Evolutionary conservation across 1,140 invertebrate genomes (phyloP).

Genomic region (Aphis gossypii): DNA sequence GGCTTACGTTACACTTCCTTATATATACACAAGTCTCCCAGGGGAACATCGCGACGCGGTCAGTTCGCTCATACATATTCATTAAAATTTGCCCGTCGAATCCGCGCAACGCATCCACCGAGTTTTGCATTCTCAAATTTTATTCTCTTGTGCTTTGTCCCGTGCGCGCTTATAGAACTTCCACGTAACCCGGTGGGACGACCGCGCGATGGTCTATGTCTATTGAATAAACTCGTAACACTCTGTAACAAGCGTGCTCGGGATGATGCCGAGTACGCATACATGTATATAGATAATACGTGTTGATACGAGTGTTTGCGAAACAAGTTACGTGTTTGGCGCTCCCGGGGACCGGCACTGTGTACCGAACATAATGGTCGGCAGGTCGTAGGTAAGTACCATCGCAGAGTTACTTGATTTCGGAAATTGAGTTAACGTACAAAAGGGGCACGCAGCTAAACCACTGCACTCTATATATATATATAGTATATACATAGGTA

Average conservation of each 20-base stretch:
- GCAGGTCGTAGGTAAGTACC: neutral
- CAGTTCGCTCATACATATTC: conserved; percentile 49
- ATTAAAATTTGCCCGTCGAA: conserved; percentile 17
- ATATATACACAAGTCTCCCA: neutral
- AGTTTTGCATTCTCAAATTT: neutral
- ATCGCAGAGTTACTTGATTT: conserved; percentile 6
- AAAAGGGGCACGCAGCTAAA: neutral
- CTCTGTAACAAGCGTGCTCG: neutral
- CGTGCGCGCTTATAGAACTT: neutral
- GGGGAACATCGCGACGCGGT: conserved; percentile 6
- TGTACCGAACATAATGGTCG: neutral
- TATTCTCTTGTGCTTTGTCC: conserved; percentile 32
- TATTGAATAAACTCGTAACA: neutral
- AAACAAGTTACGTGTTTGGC: neutral
- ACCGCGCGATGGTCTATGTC: neutral
- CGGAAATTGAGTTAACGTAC: neutral
- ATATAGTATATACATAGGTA: neutral
- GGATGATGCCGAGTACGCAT: neutral
- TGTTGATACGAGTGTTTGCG: conserved; percentile 29
- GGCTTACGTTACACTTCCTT: conserved; percentile 2
- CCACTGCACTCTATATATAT: too few relatives aligned
- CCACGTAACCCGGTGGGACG: neutral
- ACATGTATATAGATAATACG: neutral
- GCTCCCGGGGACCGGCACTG: neutral
- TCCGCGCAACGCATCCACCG: neutral